Evolutionary conservation across 1,140 invertebrate genomes (phyloP), one percentile per base, ranked within the genome.

Genomic region (Drosophila virilis): DNA sequence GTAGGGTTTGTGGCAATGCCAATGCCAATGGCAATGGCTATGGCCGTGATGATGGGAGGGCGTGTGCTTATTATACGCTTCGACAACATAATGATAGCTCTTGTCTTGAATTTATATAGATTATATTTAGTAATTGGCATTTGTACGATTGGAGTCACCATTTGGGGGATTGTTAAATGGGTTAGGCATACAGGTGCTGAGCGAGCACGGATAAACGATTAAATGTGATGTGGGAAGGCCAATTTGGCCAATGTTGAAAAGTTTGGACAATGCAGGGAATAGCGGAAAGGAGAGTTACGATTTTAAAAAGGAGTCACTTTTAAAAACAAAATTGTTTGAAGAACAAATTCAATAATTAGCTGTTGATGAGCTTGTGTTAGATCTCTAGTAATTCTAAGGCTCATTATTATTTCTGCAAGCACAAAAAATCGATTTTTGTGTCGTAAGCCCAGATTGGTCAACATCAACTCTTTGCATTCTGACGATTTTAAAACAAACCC

Each of bases 51-150:
- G 84, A 80, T 89, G 77, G 80, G 80, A 80, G 66, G 83, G 83
- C 83, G 83, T 88, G 76, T 74, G 83, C 85, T 89, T 89, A 89
- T 89, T 89, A 89, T 89, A 89, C 85, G 84, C 85, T 90, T 89
- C 85, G 84, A 89, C 84, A 89, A 43, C 58, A 80, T 89, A 89
- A 89, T 89, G 77, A 89, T 72, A 80, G 64, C 61, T 58, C 60
- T 80, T 55, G 50, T 38, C 50, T 22, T 9, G 12, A 50, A 75
- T 60, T 71, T 78, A 74, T 80, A 76, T 80, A 64, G 69, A 80
- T 83, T 85, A 75, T 66, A 64, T 66, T 77, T 79, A 82, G 77
- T 79, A 74, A 75, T 78, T 78, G 58, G 73, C 59, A 50, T 75
- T 69, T 75, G 74, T 83, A 70, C 61, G 46, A 74, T 65, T 82